Conservation (phyloP, 2,113 vertebrate genomes). For the Bettongia penicillata region DNA sequence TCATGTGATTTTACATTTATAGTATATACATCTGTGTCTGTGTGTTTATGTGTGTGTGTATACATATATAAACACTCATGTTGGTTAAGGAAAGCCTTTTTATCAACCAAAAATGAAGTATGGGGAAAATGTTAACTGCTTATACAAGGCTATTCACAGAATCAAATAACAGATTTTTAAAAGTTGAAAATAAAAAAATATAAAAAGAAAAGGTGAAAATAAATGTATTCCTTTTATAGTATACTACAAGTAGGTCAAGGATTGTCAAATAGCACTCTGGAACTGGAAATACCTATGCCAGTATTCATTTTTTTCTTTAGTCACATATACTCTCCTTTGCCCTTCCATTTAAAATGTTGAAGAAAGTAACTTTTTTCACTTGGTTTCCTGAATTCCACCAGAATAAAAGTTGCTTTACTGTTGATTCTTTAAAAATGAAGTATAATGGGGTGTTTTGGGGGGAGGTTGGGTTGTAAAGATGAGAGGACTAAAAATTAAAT, state of each 20-base stretch:
- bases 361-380: neutral
- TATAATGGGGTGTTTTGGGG: neutral
- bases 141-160: neutral
- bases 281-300: neutral
- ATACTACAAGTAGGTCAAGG: neutral
- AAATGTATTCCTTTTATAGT: neutral
- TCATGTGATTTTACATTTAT: neutral
- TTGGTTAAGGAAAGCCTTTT: neutral
- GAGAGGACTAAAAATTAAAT: neutral
- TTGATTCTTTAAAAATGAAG: neutral
- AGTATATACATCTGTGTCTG: neutral
- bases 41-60: neutral
- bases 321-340: neutral
- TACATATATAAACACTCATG: neutral
- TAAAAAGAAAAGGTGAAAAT: neutral
- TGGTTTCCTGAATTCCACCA: neutral
- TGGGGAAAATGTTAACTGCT: neutral
- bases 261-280: neutral
- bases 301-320: neutral
- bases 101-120: neutral
- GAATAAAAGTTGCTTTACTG: constrained; percentile 8
- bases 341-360: neutral
- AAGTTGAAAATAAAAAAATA: no score
- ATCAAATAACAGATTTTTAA: no score
- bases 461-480: neutral